phyloP scores from a whole-genome alignment of 37 sponge, comb jelly and placozoan genomes.

The Bolinopsis microptera region DNA sequence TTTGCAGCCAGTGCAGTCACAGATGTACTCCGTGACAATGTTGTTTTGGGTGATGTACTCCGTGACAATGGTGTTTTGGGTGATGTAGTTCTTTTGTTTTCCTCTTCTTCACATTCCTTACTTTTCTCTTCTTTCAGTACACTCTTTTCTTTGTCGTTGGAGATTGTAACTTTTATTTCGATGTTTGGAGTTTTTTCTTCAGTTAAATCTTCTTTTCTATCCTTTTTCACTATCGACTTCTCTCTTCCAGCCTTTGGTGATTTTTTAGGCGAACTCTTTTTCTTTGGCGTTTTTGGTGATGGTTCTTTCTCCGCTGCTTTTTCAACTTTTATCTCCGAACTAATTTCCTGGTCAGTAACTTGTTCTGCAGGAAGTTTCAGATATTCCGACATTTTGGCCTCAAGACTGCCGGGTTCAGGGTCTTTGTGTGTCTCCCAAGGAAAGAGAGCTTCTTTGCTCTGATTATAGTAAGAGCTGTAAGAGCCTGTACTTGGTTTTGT shows the following conservation, averaged over 20 bases:
- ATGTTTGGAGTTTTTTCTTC: background rate
- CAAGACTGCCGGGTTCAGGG: constrained; percentile 2
- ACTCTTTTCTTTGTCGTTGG: background rate
- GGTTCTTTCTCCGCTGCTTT: background rate
- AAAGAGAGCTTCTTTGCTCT: constrained; percentile 21
- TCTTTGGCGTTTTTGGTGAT: constrained; percentile 11
- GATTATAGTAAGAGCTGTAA: constrained; percentile 38
- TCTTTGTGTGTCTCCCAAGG: constrained; percentile 19
- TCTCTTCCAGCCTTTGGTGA: background rate
- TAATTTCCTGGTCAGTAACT: background rate
- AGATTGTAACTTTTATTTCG: background rate
- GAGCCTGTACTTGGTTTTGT: background rate
- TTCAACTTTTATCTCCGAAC: background rate
- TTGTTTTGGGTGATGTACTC: background rate
- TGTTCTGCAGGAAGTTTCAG: background rate
- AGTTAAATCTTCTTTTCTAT: background rate
- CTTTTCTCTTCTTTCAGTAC: background rate
- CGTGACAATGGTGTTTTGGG: background rate
- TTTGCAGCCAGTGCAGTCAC: constrained; percentile 1
- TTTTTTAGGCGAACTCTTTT: background rate
- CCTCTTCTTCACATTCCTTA: background rate
- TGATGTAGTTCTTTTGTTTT: background rate
- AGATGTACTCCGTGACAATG: constrained; percentile 6
- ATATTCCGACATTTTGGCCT: background rate
- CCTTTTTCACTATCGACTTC: background rate